Conservation (phyloP, 2,797 vertebrate genomes). For the Sylvia borin region DNA sequence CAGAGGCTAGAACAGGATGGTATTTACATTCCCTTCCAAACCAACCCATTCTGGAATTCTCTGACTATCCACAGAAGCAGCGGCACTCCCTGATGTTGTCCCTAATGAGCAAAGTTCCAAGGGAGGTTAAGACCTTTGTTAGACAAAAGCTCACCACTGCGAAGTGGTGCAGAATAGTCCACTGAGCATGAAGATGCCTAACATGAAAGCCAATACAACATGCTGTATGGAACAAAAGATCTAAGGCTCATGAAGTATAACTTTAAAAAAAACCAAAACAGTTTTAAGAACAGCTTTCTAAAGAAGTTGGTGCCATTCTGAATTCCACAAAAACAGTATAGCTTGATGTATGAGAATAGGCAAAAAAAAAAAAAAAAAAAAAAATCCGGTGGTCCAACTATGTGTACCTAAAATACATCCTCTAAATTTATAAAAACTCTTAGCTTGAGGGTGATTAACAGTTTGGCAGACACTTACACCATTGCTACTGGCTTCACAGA, state of each 20-base stretch:
- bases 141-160: not conserved
- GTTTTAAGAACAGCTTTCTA: not conserved
- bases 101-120: not conserved
- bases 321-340: not conserved
- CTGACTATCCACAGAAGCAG: not conserved
- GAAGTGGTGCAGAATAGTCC: not conserved
- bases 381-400: not conserved
- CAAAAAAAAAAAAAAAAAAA: not conserved
- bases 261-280: fast-evolving
- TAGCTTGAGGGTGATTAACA: not conserved
- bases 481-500: not conserved
- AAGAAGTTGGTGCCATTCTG: not conserved
- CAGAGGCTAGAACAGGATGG: not conserved
- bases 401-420: not conserved
- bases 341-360: not conserved
- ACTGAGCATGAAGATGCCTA: not conserved
- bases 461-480: not conserved
- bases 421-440: not conserved
- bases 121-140: not conserved
- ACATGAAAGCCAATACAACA: not conserved
- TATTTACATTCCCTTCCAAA: not conserved
- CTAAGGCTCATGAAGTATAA: not conserved
- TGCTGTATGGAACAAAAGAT: not conserved
- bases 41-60: not conserved
- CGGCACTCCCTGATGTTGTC: not conserved